phyloP scores from a whole-genome alignment of 2,888 invertebrate species.

The Petrolisthes manimaculis region DNA sequence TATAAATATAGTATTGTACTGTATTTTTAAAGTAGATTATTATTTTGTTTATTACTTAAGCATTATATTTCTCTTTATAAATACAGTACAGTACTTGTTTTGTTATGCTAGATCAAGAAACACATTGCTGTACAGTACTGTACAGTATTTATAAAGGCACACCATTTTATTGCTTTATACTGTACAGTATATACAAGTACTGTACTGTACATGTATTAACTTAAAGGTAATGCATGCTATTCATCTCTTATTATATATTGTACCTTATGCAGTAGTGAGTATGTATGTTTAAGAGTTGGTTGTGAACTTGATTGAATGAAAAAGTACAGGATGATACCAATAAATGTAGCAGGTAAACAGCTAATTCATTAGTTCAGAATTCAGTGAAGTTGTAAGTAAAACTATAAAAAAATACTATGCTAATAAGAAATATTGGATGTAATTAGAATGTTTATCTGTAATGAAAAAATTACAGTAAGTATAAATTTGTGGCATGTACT shows the following conservation, averaged over 20 bases:
- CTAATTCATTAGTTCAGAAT: background rate
- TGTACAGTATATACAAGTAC: background rate
- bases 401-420: too few species aligned
- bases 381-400: too few species aligned
- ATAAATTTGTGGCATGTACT: too few species aligned
- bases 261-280: background rate
- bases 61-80: too few species aligned
- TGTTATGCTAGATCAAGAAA: background rate
- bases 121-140: background rate
- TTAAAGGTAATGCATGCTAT: background rate
- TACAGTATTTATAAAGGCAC: background rate
- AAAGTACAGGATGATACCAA: too few species aligned
- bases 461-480: too few species aligned
- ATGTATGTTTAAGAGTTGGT: background rate
- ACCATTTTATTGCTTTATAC: background rate
- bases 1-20: too few species aligned
- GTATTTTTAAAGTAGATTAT: too few species aligned
- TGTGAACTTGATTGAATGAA: background rate
- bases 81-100: background rate
- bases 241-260: background rate
- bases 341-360: too few species aligned
- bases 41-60: too few species aligned
- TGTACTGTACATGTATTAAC: background rate
- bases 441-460: too few species aligned
- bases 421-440: too few species aligned